Percentiles rank a stretch among this genome's conserved stretches.
Evolutionary conservation across 2,797 vertebrate species (phyloP).

Genomic region (Sebastes goodei): DNA sequence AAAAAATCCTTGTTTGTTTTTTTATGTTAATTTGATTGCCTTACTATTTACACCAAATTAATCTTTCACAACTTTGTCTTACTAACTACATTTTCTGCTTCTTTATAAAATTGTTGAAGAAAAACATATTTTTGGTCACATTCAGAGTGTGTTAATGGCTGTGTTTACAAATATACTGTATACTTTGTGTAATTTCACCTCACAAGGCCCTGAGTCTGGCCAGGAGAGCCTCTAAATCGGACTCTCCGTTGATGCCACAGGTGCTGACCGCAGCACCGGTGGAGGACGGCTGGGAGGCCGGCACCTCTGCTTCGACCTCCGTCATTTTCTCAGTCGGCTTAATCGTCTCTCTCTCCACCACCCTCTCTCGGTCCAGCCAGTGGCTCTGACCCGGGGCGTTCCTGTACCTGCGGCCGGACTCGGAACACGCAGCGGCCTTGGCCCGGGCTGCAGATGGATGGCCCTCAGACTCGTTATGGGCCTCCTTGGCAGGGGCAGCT

Average conservation of each 20-base stretch:
- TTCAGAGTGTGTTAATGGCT: not conserved
- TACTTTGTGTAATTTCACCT: conserved; percentile 9
- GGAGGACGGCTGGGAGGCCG: conserved; percentile 27
- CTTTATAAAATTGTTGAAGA: not conserved
- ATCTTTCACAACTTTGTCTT: not conserved
- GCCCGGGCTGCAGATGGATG: conserved; percentile 75
- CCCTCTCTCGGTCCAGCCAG: conserved; percentile 57
- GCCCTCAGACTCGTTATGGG: conserved; percentile 85
- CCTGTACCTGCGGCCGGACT: conserved; percentile 55
- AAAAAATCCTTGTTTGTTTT: not conserved
- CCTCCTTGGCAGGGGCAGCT: conserved; percentile 86
- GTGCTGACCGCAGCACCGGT: conserved; percentile 19
- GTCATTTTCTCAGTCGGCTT: conserved; percentile 74
- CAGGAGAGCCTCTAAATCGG: conserved; percentile 94
- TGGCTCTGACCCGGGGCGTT: conserved; percentile 35
- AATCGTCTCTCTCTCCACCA: conserved; percentile 35
- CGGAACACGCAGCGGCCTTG: conserved; percentile 70
- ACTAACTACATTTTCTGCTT: not conserved
- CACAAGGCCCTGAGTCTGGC: conserved; percentile 92
- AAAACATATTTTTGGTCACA: not conserved
- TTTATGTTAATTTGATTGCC: not conserved
- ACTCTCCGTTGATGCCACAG: conserved; percentile 82
- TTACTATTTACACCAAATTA: not conserved
- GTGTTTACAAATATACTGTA: not conserved
- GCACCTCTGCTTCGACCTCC: conserved; percentile 59